These are phyloP conservation scores for Nomada hirtipes DNA, from an alignment of 2,888 invertebrate species.

Conservation along the genomic window DNA sequence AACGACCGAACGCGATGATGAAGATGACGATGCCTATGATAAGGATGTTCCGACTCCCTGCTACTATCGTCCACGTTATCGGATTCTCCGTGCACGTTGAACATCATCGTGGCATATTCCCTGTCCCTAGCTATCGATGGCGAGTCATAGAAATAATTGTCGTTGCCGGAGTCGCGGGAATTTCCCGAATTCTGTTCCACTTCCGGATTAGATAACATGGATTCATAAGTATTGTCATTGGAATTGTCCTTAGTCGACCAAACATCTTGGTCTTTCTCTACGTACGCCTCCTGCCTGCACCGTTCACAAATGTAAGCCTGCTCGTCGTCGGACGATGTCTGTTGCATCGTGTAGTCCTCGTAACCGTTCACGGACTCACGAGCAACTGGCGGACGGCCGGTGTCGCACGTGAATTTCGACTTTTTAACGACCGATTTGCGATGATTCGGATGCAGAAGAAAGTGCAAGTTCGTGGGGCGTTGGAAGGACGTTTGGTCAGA, in stretches of 20 bases:
- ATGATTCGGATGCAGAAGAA: not conserved
- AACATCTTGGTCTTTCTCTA: not conserved
- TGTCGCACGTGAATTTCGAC: not conserved
- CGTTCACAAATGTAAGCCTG: constrained; percentile 53
- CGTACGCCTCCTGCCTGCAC: constrained; percentile 48
- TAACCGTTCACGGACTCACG: constrained; percentile 4
- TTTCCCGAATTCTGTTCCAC: not conserved
- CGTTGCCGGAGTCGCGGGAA: not conserved
- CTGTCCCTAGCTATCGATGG: constrained; percentile 16
- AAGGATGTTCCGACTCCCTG: constrained; percentile 65
- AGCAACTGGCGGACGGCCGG: not conserved
- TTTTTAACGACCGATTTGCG: not conserved
- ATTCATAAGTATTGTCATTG: constrained; percentile 49
- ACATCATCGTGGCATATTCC: constrained; percentile 8
- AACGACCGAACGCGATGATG: constrained; percentile 38
- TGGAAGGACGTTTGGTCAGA: constrained; percentile 30
- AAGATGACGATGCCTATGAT: constrained; percentile 18
- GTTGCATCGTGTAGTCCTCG: constrained; percentile 7
- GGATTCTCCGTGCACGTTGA: constrained; percentile 26
- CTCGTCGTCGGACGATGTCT: constrained; percentile 45
- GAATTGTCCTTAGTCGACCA: constrained; percentile 25
- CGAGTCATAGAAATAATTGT: constrained; percentile 6
- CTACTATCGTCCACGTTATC: constrained; percentile 62
- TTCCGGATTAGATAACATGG: constrained; percentile 43
- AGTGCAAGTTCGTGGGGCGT: not conserved